A percentile compares a stretch with the other conserved stretches of the same genome.
Conservation (phyloP, 1,140 invertebrate species). For the Steinernema feltiae region DNA sequence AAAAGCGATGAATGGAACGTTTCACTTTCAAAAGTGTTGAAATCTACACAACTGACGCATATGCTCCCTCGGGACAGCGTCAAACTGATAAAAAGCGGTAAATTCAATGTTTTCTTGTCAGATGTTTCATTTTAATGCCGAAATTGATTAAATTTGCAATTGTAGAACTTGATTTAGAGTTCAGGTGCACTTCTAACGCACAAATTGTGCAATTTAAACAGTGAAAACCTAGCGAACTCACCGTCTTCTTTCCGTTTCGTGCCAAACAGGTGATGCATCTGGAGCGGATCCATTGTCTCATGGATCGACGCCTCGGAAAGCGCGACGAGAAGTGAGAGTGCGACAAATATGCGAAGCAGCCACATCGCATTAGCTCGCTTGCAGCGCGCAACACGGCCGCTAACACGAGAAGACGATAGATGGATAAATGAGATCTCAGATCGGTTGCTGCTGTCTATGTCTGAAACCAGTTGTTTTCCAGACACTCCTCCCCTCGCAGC, state of each 20-base stretch:
- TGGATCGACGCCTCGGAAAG: neutral
- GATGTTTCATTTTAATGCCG: too few species aligned
- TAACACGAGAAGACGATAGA: neutral
- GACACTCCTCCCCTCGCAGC: neutral
- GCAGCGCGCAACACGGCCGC: neutral
- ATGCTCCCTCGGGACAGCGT: too few species aligned
- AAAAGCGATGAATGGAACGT: neutral
- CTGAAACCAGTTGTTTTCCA: neutral
- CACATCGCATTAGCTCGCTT: neutral
- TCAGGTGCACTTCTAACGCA: constrained; percentile 7
- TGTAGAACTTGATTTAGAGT: constrained; percentile 18
- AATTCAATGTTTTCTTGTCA: too few species aligned
- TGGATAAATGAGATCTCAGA: constrained; percentile 4
- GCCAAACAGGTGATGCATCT: constrained; percentile 34
- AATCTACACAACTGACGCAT: neutral
- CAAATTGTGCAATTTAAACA: neutral
- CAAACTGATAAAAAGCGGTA: too few species aligned
- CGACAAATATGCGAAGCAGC: neutral
- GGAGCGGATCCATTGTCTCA: constrained; percentile 19
- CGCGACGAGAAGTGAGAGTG: neutral
- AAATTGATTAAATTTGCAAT: constrained; percentile 7
- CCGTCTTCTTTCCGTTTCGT: constrained; percentile 30
- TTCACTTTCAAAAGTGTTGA: neutral
- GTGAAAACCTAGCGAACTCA: constrained; percentile 15
- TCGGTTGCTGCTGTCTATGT: neutral